Conservation (phyloP, 53 echinoderm and acorn worm species). For the Hippasteria phrygiana region DNA sequence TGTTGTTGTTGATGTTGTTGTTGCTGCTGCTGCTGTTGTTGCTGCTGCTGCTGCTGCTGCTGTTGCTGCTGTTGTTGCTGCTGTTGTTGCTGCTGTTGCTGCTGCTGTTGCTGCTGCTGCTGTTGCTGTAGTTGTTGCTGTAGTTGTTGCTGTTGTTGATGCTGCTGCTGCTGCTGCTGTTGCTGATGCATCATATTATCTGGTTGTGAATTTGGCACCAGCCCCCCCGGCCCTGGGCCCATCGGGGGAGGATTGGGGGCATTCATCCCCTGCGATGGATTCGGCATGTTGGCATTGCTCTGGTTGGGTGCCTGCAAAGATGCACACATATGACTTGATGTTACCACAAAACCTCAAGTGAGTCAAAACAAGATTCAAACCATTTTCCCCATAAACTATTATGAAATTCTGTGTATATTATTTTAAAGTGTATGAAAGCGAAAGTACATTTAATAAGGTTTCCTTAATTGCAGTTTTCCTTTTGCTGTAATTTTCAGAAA, state of each 20-base stretch:
- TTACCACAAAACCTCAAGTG: too few species aligned
- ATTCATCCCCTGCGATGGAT: slow-evolving; percentile 60
- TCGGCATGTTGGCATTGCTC: slow-evolving; percentile 71
- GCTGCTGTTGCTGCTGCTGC: slow-evolving; percentile 15
- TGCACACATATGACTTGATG: too few species aligned
- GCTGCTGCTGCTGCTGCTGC: slow-evolving; percentile 52
- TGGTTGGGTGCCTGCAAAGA: slow-evolving; percentile 82
- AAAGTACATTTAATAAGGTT: too few species aligned
- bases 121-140: slow-evolving; percentile 23
- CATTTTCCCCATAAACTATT: too few species aligned
- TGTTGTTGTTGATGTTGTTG: slow-evolving; percentile 21
- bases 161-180: slow-evolving; percentile 35
- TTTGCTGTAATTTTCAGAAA: too few species aligned
- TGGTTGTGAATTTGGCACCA: slow-evolving; percentile 43
- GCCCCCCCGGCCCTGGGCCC: slow-evolving; percentile 40
- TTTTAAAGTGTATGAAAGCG: too few species aligned
- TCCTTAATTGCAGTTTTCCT: too few species aligned
- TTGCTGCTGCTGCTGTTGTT: slow-evolving; percentile 35
- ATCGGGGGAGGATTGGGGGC: slow-evolving; percentile 62
- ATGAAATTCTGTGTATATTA: too few species aligned
- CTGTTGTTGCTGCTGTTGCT: slow-evolving; percentile 7
- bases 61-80: slow-evolving; percentile 37
- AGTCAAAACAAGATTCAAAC: too few species aligned
- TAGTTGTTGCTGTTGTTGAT: slow-evolving; percentile 18
- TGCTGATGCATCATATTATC: slow-evolving; percentile 55